Conservation (phyloP, 2,113 vertebrate genomes). For the Oenanthe oenanthe region DNA sequence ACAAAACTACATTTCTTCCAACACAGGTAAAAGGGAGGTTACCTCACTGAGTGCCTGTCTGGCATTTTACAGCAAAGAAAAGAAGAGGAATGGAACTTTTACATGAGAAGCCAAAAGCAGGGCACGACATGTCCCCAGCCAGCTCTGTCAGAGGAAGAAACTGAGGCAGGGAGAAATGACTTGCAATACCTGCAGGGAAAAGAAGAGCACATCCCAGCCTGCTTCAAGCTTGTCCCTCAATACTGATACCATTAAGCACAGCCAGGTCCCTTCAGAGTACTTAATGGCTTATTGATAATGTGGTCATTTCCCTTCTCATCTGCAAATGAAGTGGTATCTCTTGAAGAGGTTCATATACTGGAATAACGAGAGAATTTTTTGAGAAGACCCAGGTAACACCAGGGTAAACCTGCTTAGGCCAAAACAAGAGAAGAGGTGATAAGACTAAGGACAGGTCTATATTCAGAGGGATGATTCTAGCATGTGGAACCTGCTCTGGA, state of each 20-base stretch:
- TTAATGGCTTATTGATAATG: background rate
- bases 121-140: background rate
- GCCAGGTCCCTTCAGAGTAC: background rate
- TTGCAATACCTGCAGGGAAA: background rate
- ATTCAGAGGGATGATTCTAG: background rate
- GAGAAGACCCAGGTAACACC: background rate
- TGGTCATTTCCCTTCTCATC: background rate
- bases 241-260: background rate
- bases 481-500: background rate
- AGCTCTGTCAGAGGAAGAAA: background rate
- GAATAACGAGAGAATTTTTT: background rate
- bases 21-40: background rate
- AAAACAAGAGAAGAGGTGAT: background rate
- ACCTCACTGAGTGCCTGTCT: background rate
- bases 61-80: background rate
- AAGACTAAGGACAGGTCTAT: background rate
- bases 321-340: background rate
- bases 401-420: background rate
- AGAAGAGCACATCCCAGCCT: background rate
- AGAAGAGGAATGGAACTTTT: background rate
- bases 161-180: background rate
- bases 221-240: background rate
- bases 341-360: background rate
- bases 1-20: background rate
- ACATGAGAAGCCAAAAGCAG: background rate